These are phyloP conservation scores for Calidris pugnax DNA, from an alignment of 2,113 vertebrate genomes.

Conservation along the genomic window DNA sequence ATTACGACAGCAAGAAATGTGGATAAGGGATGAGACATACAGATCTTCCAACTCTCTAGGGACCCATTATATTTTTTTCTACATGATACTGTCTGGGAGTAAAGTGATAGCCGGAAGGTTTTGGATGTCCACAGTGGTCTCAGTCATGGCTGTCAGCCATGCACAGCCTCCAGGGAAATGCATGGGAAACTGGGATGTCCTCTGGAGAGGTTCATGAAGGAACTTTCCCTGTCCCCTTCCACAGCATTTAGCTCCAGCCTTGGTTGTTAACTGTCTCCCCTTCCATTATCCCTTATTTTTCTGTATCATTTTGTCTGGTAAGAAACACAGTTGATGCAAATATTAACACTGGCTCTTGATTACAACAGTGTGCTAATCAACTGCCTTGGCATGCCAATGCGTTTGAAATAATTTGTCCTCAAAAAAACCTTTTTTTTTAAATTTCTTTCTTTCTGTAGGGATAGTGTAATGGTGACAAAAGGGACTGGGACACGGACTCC, in stretches of 20 bases:
- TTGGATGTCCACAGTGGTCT: background rate
- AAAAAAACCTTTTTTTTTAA: background rate
- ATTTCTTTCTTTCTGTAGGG: background rate
- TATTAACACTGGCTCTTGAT: background rate
- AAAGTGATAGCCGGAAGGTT: background rate
- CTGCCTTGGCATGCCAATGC: background rate
- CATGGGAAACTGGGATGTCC: accelerated
- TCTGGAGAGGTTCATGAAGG: background rate
- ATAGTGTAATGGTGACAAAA: background rate
- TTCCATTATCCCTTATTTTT: background rate
- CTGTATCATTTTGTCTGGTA: background rate
- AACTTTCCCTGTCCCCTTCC: background rate
- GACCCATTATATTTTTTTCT: background rate
- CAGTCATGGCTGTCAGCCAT: background rate
- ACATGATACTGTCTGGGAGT: background rate
- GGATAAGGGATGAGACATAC: background rate
- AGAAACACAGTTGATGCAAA: background rate
- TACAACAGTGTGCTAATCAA: background rate
- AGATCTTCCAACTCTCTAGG: background rate
- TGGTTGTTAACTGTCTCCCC: background rate
- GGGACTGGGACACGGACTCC: background rate
- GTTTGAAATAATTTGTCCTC: background rate
- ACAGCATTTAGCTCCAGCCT: background rate
- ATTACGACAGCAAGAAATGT: background rate
- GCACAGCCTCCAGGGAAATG: background rate